phyloP scores from a whole-genome alignment of 2,797 vertebrate species.

The Hoplostethus mediterraneus region DNA sequence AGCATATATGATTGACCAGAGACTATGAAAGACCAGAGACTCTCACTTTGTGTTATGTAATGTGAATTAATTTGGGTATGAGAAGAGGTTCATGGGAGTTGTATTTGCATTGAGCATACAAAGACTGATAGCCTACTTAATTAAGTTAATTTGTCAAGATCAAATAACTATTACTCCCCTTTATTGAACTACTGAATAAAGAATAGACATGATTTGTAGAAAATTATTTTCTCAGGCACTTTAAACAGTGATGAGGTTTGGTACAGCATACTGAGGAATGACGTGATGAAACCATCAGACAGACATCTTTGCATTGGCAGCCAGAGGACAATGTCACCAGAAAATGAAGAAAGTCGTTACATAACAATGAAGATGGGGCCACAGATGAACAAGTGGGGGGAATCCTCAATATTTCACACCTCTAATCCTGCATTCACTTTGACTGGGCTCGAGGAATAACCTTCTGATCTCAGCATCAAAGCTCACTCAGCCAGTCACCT shows the following conservation, averaged over 20 bases:
- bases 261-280: conserved; percentile 17
- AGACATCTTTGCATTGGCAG: conserved; percentile 40
- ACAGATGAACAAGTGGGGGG: conserved; percentile 26
- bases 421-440: conserved; percentile 79
- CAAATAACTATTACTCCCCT: not conserved
- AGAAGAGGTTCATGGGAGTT: not conserved
- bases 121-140: conserved; percentile 20
- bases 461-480: conserved; percentile 75
- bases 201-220: not conserved
- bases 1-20: no score
- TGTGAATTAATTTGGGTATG: conserved; percentile 15
- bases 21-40: not conserved
- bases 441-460: conserved; percentile 62
- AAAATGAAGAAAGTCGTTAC: conserved; percentile 45
- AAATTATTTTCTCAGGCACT: conserved; percentile 14
- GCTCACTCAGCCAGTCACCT: conserved; percentile 66
- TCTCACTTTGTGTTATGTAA: conserved; percentile 3
- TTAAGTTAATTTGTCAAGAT: not conserved
- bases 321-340: conserved; percentile 38
- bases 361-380: conserved; percentile 34
- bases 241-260: conserved; percentile 39
- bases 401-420: conserved; percentile 73
- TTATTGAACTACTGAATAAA: not conserved
- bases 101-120: not conserved
- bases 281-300: conserved; percentile 54